These are phyloP conservation scores for Actinia equina DNA, from an alignment of 64 coral and sea anemone species.

Conservation along the genomic window DNA sequence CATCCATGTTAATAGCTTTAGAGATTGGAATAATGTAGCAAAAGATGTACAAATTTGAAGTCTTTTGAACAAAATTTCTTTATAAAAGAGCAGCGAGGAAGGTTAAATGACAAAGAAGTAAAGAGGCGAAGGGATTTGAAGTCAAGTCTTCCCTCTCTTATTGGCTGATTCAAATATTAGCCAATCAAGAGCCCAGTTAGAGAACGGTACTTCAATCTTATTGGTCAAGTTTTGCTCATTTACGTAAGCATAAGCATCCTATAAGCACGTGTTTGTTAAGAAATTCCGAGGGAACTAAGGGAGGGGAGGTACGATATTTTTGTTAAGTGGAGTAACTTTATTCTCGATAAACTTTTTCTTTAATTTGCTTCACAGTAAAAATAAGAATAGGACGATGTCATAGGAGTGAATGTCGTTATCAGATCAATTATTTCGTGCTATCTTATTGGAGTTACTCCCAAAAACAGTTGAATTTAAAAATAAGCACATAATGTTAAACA, in stretches of 20 bases:
- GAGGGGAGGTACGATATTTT: not conserved
- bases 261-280: not conserved
- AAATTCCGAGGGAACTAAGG: not conserved
- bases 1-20: constrained; percentile 25
- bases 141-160: constrained; percentile 19
- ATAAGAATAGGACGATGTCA: too few relatives aligned
- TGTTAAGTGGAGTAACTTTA: too few relatives aligned
- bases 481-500: too few relatives aligned
- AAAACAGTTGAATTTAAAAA: too few relatives aligned
- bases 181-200: constrained; percentile 54
- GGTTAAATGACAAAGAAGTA: constrained; percentile 10
- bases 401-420: too few relatives aligned
- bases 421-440: too few relatives aligned
- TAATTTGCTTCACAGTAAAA: too few relatives aligned
- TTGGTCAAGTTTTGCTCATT: constrained; percentile 34
- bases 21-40: not conserved
- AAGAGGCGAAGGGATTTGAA: not conserved
- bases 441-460: too few relatives aligned
- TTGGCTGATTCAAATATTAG: constrained; percentile 31
- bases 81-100: not conserved
- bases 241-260: not conserved
- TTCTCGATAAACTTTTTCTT: too few relatives aligned
- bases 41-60: not conserved
- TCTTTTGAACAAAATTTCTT: not conserved
- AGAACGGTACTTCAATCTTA: constrained; percentile 67